Conservation (phyloP, 1,140 invertebrate genomes). For the Heterodera carotae region DNA sequence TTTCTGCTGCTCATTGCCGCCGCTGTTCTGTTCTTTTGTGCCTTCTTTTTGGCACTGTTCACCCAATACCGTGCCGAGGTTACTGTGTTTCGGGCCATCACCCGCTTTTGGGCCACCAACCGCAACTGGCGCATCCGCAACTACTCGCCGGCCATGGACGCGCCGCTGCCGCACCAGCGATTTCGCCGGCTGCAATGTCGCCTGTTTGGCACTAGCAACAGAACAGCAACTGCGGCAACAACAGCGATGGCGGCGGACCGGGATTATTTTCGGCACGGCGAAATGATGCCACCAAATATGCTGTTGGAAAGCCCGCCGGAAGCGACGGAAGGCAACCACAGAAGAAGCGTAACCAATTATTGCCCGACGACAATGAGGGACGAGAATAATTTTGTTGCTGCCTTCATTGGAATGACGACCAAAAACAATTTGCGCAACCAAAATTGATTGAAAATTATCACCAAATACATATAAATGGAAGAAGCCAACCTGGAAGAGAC, state of each 20-base stretch:
- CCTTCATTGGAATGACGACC: not conserved
- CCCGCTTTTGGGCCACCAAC: conserved; percentile 39
- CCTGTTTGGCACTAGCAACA: too few species aligned
- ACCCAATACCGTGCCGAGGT: conserved; percentile 47
- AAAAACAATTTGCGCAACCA: not conserved
- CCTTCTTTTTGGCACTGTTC: conserved; percentile 43
- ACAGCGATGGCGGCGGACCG: not conserved
- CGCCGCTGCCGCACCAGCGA: not conserved
- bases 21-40: conserved; percentile 40
- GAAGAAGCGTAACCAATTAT: not conserved
- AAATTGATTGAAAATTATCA: too few species aligned
- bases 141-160: conserved; percentile 16
- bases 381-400: too few species aligned
- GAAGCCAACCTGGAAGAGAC: too few species aligned
- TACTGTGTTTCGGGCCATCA: conserved; percentile 37
- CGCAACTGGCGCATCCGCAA: conserved; percentile 44
- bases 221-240: not conserved
- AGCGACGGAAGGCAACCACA: too few species aligned
- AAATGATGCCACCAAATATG: not conserved
- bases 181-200: not conserved
- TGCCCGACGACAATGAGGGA: too few species aligned
- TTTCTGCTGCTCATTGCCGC: conserved; percentile 25
- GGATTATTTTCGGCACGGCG: not conserved
- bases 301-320: not conserved
- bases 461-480: too few species aligned